phyloP scores from a whole-genome alignment of 2,797 vertebrate species.

The Uromys caudimaculatus region DNA sequence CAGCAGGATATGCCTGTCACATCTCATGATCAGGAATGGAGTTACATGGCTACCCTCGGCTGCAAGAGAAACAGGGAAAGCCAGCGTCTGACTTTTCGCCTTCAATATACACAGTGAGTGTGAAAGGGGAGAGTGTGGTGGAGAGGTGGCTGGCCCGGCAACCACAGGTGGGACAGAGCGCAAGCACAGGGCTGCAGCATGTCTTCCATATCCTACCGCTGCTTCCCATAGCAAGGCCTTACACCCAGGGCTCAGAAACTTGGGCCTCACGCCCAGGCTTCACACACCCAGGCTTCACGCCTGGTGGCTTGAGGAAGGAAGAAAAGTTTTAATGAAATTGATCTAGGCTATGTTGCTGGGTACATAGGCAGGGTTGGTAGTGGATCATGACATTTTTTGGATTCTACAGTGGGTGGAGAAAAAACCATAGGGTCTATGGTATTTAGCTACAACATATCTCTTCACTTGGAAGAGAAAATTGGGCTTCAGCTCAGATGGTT shows the following conservation, averaged over 20 bases:
- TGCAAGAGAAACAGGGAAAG: neutral
- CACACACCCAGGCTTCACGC: neutral
- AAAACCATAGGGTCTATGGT: neutral
- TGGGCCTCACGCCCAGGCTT: neutral
- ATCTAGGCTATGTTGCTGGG: neutral
- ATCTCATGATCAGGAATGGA: neutral
- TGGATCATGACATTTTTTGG: neutral
- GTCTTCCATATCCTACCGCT: neutral
- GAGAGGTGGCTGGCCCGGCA: neutral
- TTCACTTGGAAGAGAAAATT: accelerated
- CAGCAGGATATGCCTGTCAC: neutral
- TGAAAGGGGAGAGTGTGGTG: neutral
- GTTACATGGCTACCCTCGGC: neutral
- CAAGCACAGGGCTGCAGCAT: neutral
- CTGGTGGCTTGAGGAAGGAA: neutral
- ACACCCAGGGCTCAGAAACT: neutral
- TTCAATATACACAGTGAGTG: neutral
- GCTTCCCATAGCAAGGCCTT: neutral
- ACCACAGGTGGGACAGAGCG: neutral
- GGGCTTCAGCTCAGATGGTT: neutral
- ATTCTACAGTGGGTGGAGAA: neutral
- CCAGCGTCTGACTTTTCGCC: neutral
- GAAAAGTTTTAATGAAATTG: neutral
- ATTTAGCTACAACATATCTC: neutral
- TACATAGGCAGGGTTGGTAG: neutral